These are phyloP conservation scores for Pantherophis alleghaniensis DNA, from an alignment of 2,797 vertebrate genomes.

Conservation along the genomic window DNA sequence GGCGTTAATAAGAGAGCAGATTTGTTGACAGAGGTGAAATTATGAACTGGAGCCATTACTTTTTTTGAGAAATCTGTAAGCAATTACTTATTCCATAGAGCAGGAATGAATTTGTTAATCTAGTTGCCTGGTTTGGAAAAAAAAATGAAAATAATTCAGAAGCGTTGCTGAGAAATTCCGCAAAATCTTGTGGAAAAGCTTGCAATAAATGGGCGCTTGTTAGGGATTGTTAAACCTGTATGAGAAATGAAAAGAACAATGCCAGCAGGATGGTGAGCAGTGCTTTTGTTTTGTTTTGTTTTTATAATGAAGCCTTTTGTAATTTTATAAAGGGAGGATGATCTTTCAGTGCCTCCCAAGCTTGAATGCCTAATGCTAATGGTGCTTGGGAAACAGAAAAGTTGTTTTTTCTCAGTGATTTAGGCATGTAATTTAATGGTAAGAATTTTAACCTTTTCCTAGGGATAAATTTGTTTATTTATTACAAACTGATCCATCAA, in stretches of 20 bases:
- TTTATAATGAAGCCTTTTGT: conserved; percentile 48
- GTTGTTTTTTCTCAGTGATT: conserved; percentile 25
- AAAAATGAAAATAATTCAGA: conserved; percentile 23
- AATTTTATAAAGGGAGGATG: not conserved
- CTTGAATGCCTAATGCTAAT: conserved; percentile 20
- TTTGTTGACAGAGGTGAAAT: not conserved
- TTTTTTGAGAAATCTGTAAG: not conserved
- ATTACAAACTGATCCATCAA: not conserved
- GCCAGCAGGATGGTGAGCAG: conserved; percentile 53
- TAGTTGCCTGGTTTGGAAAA: conserved; percentile 3
- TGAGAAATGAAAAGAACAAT: conserved; percentile 56
- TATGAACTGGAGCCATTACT: not conserved
- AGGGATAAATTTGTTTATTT: not conserved
- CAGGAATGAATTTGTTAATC: not conserved
- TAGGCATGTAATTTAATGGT: not conserved
- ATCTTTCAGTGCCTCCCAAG: conserved; percentile 38
- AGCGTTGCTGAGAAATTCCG: not conserved
- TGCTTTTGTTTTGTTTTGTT: conserved; percentile 22
- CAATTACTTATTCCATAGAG: conserved; percentile 11
- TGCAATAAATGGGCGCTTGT: conserved; percentile 22
- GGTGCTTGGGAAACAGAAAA: not conserved
- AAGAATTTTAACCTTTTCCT: conserved; percentile 9
- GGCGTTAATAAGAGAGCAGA: conserved; percentile 11
- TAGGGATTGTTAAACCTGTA: conserved; percentile 52
- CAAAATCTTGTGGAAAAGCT: conserved; percentile 26